Percentiles rank a stretch among this genome's conserved stretches.
Evolutionary conservation across 2,113 vertebrate genomes (phyloP).

Genomic region (Macquaria australasica): DNA sequence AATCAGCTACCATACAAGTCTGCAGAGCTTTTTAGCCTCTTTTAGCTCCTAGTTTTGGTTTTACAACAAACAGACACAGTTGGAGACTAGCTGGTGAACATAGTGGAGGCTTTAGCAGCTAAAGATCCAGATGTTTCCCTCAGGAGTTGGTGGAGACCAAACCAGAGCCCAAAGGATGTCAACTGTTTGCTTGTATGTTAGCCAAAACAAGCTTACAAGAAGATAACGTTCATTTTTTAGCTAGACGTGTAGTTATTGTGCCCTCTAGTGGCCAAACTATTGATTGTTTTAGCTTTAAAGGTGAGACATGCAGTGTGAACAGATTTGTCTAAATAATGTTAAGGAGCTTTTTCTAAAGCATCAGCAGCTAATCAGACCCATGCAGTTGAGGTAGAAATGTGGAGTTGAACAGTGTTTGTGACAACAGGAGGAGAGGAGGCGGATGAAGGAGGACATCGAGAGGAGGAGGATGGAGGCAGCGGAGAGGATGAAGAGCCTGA

Average conservation of each 20-base stretch:
- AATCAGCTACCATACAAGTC: background rate
- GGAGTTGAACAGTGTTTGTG: background rate
- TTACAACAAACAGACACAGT: no score
- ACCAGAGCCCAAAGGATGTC: background rate
- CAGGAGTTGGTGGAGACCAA: background rate
- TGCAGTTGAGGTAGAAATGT: background rate
- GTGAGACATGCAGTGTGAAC: background rate
- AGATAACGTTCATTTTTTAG: background rate
- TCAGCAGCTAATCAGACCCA: background rate
- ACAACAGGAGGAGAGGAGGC: constrained; percentile 84
- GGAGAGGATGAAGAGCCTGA: constrained; percentile 85
- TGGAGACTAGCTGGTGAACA: no score
- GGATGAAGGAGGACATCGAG: constrained; percentile 84
- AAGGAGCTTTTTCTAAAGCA: background rate
- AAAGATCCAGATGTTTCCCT: no score
- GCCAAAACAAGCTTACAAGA: background rate
- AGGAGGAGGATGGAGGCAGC: constrained; percentile 82
- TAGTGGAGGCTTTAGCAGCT: no score
- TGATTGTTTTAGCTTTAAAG: background rate
- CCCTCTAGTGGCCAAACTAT: background rate
- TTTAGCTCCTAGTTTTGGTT: background rate
- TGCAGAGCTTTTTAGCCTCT: no score
- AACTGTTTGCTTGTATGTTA: background rate
- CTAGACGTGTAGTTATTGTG: background rate
- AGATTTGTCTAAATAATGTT: background rate